Percentiles rank a stretch among this genome's conserved stretches.
phyloP scores from a whole-genome alignment of 1,140 invertebrate genomes.

The Hylyphantes graminicola region DNA sequence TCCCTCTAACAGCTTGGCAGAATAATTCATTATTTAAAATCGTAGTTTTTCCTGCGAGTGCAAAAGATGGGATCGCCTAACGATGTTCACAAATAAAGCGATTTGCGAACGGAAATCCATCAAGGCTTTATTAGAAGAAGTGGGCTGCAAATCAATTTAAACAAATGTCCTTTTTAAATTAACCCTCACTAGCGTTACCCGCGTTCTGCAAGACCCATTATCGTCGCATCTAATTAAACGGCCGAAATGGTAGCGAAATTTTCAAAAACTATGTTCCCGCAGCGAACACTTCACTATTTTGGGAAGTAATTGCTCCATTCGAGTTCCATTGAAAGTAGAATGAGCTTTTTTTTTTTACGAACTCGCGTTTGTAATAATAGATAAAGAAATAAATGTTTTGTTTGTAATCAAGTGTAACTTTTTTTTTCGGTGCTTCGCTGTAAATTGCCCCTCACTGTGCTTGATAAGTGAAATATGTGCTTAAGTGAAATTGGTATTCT shows the following conservation, averaged over 20 bases:
- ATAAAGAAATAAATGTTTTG: slow-evolving; percentile 33
- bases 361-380: slow-evolving; percentile 9
- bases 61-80: slow-evolving; percentile 44
- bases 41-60: slow-evolving; percentile 36
- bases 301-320: slow-evolving; percentile 45
- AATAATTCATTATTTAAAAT: slow-evolving; percentile 42
- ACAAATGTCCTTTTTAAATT: slow-evolving; percentile 55
- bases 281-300: slow-evolving; percentile 42
- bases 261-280: slow-evolving; percentile 46
- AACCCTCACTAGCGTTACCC: slow-evolving; percentile 20
- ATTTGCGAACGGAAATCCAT: slow-evolving; percentile 56
- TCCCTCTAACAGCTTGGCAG: neutral
- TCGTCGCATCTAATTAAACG: slow-evolving; percentile 51
- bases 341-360: slow-evolving; percentile 16
- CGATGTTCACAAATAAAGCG: slow-evolving; percentile 54
- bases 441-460: no score
- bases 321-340: slow-evolving; percentile 38
- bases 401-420: slow-evolving; percentile 32
- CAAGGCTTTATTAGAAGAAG: slow-evolving; percentile 43
- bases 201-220: slow-evolving; percentile 40
- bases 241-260: slow-evolving; percentile 48
- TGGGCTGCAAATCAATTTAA: slow-evolving; percentile 43
- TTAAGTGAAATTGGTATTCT: no score
- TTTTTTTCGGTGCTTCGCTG: neutral
- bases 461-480: no score